Conservation (phyloP, 2,113 vertebrate genomes). For the Ornithorhynchus anatinus region DNA sequence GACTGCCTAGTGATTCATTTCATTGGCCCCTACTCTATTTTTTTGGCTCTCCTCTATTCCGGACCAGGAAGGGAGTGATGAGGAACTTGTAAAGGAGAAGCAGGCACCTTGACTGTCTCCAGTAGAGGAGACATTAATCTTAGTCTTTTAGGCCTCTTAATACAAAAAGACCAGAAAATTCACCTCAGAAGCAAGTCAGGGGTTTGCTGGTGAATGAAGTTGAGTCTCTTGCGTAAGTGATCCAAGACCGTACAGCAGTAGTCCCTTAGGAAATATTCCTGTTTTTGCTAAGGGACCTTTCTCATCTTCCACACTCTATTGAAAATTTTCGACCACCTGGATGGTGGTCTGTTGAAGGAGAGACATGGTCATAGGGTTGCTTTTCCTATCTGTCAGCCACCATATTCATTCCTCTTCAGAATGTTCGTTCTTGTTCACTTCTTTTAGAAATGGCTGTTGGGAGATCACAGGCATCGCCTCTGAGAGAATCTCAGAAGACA, state of each 20-base stretch:
- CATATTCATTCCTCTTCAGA: neutral
- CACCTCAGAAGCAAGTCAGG: too few relatives aligned
- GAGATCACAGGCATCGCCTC: neutral
- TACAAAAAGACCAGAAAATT: neutral
- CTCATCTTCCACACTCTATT: neutral
- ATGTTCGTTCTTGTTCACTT: too few relatives aligned
- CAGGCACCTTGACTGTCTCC: neutral
- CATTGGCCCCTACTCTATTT: too few relatives aligned
- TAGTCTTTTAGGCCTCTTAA: too few relatives aligned
- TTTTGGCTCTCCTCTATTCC: too few relatives aligned
- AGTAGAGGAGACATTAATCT: neutral
- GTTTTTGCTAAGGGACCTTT: neutral
- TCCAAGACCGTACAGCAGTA: neutral
- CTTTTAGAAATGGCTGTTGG: neutral
- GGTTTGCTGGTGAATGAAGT: neutral
- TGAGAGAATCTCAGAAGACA: neutral
- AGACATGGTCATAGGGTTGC: neutral
- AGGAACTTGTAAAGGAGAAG: neutral
- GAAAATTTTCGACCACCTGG: neutral
- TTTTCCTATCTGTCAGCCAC: neutral
- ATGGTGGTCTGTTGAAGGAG: neutral
- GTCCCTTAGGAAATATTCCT: neutral
- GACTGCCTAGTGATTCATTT: too few relatives aligned
- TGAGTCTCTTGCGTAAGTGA: neutral
- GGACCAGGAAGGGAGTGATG: too few relatives aligned